Evolutionary conservation across 2,113 vertebrate genomes (phyloP).

Genomic region (Mystacornis crossleyi): DNA sequence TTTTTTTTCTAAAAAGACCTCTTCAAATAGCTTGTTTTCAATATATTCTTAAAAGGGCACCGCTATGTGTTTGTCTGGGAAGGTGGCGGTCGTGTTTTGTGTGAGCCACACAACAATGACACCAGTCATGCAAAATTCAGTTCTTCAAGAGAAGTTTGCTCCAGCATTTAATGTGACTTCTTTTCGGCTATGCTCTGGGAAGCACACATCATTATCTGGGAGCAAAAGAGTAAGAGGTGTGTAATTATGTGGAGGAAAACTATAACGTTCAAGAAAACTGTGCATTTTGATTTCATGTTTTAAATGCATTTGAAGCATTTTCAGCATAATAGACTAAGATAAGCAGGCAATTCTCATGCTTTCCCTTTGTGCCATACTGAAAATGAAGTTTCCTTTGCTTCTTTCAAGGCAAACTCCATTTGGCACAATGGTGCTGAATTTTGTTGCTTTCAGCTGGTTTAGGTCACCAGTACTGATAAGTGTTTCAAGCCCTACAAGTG

Average conservation of each 20-base stretch:
- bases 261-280: background rate
- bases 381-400: background rate
- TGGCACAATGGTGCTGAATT: background rate
- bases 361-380: background rate
- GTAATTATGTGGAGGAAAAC: background rate
- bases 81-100: background rate
- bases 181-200: background rate
- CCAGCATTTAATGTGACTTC: background rate
- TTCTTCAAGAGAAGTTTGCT: background rate
- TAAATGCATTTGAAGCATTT: background rate
- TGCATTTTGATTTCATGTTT: background rate
- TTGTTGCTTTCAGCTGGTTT: background rate
- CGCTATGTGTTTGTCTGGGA: background rate
- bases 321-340: background rate
- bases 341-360: background rate
- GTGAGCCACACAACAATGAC: background rate
- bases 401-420: background rate
- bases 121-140: rapidly evolving
- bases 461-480: rapidly evolving
- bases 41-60: background rate
- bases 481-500: background rate
- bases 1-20: background rate
- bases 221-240: background rate
- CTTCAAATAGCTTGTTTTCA: background rate
- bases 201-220: background rate